phyloP scores from a whole-genome alignment of 2,797 vertebrate species.

The Myoxocephalus aenaeus region DNA sequence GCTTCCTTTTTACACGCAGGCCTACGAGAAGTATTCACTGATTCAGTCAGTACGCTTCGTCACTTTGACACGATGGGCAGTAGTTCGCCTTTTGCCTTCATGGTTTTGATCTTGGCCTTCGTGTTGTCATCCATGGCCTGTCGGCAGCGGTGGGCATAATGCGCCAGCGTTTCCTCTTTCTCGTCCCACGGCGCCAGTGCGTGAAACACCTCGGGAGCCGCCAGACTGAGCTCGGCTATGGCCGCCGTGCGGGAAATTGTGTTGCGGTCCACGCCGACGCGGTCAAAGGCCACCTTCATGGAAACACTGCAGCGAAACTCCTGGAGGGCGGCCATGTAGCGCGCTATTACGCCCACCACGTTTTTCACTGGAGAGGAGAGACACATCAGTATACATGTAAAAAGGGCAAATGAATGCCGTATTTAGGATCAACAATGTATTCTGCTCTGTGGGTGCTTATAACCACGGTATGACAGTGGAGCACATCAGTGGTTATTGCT shows the following conservation, averaged over 20 bases:
- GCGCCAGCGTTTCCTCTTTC: constrained; percentile 78
- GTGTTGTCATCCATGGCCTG: constrained; percentile 80
- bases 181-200: constrained; percentile 76
- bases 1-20: not conserved
- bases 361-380: constrained; percentile 72
- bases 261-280: constrained; percentile 79
- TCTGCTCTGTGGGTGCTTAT: not conserved
- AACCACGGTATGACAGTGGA: not conserved
- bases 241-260: constrained; percentile 78
- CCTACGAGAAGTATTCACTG: not conserved
- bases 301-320: constrained; percentile 77
- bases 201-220: constrained; percentile 76
- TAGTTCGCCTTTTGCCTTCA: constrained; percentile 73
- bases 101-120: constrained; percentile 77
- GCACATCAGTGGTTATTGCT: not conserved
- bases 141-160: constrained; percentile 71
- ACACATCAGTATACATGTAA: not conserved
- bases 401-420: not conserved
- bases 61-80: constrained; percentile 83
- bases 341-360: constrained; percentile 76
- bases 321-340: constrained; percentile 78
- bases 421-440: not conserved
- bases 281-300: constrained; percentile 82
- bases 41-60: not conserved
- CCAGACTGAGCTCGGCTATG: constrained; percentile 77